Evolutionary conservation across 2,888 invertebrate genomes (phyloP).

Genomic region (Noctua janthina): DNA sequence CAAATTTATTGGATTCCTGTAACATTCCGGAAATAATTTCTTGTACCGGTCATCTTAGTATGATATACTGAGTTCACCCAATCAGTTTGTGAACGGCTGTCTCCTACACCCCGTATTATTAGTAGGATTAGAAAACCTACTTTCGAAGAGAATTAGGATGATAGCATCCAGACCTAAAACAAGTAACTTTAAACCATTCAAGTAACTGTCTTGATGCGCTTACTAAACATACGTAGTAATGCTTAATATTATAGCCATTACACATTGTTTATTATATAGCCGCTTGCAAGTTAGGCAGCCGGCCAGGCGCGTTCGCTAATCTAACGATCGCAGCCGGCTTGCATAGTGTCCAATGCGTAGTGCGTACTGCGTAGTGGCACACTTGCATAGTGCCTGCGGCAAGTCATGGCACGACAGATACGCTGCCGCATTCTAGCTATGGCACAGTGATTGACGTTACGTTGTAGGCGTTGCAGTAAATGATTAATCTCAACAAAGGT

Average conservation of each 20-base stretch:
- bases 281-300: conserved; percentile 56
- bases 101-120: too few relatives aligned
- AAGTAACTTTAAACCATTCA: conserved; percentile 7
- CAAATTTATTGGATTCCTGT: too few relatives aligned
- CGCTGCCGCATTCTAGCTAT: neutral
- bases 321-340: conserved; percentile 57
- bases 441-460: neutral
- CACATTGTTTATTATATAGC: conserved; percentile 46
- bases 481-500: neutral
- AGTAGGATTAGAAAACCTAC: neutral
- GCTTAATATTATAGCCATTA: conserved; percentile 17
- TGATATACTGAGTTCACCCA: too few relatives aligned
- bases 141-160: neutral
- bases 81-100: too few relatives aligned
- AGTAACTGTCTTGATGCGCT: conserved; percentile 17
- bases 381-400: conserved; percentile 3
- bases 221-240: conserved; percentile 4
- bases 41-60: too few relatives aligned
- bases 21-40: too few relatives aligned
- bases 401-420: conserved; percentile 16
- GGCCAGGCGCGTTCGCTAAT: conserved; percentile 59
- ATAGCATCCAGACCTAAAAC: neutral
- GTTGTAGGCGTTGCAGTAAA: neutral
- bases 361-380: neutral
- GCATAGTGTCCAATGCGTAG: conserved; percentile 31